These are phyloP conservation scores for Darevskia mixta DNA, from an alignment of 2,797 vertebrate genomes.

Conservation along the genomic window DNA sequence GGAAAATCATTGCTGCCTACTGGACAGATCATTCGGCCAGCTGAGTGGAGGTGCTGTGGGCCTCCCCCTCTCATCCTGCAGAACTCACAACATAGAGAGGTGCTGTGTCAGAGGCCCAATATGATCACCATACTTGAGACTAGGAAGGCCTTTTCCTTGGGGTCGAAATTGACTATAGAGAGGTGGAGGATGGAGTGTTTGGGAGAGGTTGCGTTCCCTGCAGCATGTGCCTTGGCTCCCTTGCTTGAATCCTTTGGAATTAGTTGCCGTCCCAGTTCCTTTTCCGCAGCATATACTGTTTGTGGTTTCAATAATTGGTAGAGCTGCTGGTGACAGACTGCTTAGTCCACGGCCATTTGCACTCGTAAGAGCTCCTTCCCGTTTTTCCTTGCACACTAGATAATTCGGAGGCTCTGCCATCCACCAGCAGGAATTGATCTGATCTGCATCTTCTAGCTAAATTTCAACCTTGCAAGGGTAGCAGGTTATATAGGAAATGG, in stretches of 20 bases:
- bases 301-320: not conserved
- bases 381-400: not conserved
- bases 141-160: not conserved
- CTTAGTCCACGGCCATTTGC: no score
- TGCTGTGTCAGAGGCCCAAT: not conserved
- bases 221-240: not conserved
- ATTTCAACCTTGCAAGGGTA: not conserved
- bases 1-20: not conserved
- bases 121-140: not conserved
- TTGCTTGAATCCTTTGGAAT: constrained; percentile 2
- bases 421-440: not conserved
- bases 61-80: not conserved
- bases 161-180: not conserved
- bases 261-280: not conserved
- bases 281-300: not conserved
- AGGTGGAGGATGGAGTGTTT: not conserved
- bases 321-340: not conserved
- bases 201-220: not conserved
- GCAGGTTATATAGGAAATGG: not conserved
- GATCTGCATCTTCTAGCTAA: not conserved
- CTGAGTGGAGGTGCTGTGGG: not conserved
- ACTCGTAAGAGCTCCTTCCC: no score
- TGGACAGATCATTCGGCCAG: not conserved
- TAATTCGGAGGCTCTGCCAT: not conserved
- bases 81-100: not conserved